Conservation (phyloP, 2,113 vertebrate species). For the Albula glossodonta region DNA sequence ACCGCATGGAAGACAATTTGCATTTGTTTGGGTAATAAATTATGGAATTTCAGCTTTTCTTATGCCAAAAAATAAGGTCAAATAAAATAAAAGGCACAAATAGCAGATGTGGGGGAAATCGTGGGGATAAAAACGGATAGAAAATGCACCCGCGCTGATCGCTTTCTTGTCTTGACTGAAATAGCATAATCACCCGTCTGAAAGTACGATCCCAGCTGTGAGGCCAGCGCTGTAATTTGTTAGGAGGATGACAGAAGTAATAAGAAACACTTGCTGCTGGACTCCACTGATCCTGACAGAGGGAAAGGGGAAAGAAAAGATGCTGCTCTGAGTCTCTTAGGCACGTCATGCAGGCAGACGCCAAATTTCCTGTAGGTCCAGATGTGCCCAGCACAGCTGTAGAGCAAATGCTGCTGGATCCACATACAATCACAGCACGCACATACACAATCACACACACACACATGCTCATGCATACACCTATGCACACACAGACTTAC, state of each 20-base stretch:
- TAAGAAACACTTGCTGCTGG: slow-evolving; percentile 84
- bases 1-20: background rate
- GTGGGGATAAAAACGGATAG: background rate
- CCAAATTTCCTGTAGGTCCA: slow-evolving; percentile 82
- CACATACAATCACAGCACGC: background rate
- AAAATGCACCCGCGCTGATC: background rate
- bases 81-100: background rate
- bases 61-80: background rate
- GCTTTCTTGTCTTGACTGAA: slow-evolving; percentile 37
- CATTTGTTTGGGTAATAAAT: background rate
- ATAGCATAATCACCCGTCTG: slow-evolving; percentile 30
- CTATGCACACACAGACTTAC: no score
- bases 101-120: slow-evolving; percentile 6
- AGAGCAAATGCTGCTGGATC: slow-evolving; percentile 75
- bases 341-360: slow-evolving; percentile 71
- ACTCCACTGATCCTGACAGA: slow-evolving; percentile 73
- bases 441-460: no score
- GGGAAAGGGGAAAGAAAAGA: slow-evolving; percentile 58
- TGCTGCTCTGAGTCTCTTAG: slow-evolving; percentile 80
- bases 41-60: background rate
- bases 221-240: slow-evolving; percentile 80
- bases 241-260: slow-evolving; percentile 86
- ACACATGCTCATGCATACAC: no score
- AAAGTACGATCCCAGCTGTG: slow-evolving; percentile 74
- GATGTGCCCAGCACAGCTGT: slow-evolving; percentile 83